These are phyloP conservation scores for Phalacrocorax pelagicus DNA, from an alignment of 2,113 vertebrate species.

Conservation along the genomic window DNA sequence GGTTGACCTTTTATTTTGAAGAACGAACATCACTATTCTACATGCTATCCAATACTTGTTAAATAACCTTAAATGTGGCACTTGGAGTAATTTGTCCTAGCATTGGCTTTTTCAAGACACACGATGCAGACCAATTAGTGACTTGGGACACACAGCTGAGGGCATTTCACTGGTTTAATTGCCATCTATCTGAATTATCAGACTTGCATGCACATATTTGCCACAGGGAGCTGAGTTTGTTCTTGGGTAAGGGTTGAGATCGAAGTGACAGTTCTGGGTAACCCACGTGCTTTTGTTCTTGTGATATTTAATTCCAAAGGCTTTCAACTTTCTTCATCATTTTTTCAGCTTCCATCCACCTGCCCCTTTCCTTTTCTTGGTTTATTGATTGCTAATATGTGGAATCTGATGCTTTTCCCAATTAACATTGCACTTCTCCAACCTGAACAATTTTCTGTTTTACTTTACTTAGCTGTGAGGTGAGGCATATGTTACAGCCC, in stretches of 20 bases:
- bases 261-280: not conserved
- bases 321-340: not conserved
- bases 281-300: not conserved
- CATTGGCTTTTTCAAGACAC: not conserved
- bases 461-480: not conserved
- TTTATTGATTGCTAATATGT: not conserved
- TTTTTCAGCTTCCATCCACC: not conserved
- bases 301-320: not conserved
- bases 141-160: not conserved
- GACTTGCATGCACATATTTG: not conserved
- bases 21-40: not conserved
- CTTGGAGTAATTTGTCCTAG: not conserved
- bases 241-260: not conserved
- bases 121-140: fast-evolving
- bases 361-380: not conserved
- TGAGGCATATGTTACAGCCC: not conserved
- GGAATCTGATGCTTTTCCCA: not conserved
- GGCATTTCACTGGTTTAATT: not conserved
- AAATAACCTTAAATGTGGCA: not conserved
- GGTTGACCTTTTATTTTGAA: not conserved
- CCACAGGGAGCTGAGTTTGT: not conserved
- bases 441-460: not conserved
- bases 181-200: not conserved
- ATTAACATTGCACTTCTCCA: not conserved
- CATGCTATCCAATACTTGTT: not conserved